Percentiles rank a stretch among this genome's conserved stretches.
Evolutionary conservation across 2,888 invertebrate species (phyloP).

Genomic region (Alviniconcha strummeri): DNA sequence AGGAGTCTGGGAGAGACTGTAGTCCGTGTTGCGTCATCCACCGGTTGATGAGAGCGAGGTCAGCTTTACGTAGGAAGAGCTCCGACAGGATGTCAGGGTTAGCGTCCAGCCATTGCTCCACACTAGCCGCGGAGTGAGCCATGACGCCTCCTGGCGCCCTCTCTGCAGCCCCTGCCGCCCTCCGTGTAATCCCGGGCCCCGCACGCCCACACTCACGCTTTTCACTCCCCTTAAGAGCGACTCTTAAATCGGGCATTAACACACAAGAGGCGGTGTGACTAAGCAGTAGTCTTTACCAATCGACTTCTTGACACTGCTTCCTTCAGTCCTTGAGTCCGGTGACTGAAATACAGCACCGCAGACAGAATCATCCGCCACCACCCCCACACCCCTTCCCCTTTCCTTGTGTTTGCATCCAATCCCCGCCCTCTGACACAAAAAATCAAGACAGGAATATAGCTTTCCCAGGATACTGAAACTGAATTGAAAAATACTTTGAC

Average conservation of each 20-base stretch:
- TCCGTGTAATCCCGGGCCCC: neutral
- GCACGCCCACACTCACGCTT: no score
- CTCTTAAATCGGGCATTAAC: neutral
- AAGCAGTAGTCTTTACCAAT: neutral
- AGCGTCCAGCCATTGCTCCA: slow-evolving; percentile 76
- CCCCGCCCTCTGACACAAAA: no score
- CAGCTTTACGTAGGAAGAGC: slow-evolving; percentile 76
- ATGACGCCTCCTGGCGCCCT: neutral
- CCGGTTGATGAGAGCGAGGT: slow-evolving; percentile 74
- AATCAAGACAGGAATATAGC: no score
- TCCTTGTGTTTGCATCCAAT: no score
- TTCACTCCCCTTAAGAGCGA: no score
- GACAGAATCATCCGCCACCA: no score
- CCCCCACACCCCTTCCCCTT: no score
- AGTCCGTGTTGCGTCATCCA: slow-evolving; percentile 76
- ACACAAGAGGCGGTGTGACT: neutral
- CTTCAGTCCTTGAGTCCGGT: neutral
- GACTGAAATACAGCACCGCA: no score
- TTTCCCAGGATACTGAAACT: no score
- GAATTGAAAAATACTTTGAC: no score
- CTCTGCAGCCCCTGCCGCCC: no score
- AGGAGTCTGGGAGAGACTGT: slow-evolving; percentile 13
- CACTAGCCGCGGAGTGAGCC: slow-evolving; percentile 63
- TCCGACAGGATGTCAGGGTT: slow-evolving; percentile 74
- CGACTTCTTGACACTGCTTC: neutral